Conservation (phyloP, 2,113 vertebrate species). For the Uria aalge region DNA sequence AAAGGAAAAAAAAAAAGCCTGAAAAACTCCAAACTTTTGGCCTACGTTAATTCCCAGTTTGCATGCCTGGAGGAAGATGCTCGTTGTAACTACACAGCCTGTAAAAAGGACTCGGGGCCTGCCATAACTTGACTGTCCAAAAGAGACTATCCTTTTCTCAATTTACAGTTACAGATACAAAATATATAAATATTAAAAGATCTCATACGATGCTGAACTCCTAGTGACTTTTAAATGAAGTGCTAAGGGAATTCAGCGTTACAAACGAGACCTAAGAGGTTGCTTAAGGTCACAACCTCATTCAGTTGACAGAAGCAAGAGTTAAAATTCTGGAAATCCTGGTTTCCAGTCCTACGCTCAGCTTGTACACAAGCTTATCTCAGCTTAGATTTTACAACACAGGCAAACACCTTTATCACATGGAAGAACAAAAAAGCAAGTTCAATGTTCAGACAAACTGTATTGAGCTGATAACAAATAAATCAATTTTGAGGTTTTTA, state of each 20-base stretch:
- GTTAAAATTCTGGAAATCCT: neutral
- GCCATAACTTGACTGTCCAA: neutral
- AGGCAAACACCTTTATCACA: neutral
- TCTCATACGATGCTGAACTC: neutral
- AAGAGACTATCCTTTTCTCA: neutral
- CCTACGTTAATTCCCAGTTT: neutral
- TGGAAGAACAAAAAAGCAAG: constrained; percentile 9
- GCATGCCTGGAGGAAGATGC: neutral
- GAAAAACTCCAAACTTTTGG: neutral
- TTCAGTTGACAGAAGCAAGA: neutral
- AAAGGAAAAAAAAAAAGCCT: neutral
- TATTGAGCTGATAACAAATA: constrained; percentile 57
- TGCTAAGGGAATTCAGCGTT: neutral
- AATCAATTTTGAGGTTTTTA: constrained; percentile 52
- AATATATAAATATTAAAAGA: neutral
- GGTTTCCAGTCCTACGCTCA: neutral
- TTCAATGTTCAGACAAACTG: constrained; percentile 35
- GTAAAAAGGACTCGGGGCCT: neutral
- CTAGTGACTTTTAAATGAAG: neutral
- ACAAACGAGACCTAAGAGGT: neutral
- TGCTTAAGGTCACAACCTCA: neutral
- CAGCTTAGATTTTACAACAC: neutral
- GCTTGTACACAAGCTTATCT: neutral
- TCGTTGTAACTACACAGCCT: neutral
- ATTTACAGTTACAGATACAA: neutral